These are phyloP conservation scores for Hymenochirus boettgeri DNA, from an alignment of 2,113 vertebrate genomes.

Conservation along the genomic window DNA sequence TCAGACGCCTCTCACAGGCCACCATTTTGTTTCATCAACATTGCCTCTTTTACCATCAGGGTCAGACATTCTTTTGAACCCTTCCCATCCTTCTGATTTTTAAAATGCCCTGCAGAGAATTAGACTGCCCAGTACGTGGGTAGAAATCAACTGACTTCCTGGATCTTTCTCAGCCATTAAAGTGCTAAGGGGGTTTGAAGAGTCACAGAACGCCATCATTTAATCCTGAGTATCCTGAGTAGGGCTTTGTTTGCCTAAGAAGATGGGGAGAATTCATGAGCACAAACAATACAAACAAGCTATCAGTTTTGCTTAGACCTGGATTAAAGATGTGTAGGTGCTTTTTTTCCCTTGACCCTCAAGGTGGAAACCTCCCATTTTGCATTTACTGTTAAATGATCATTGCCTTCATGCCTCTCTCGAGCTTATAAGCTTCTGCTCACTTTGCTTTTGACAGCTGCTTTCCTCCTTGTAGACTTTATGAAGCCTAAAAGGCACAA, in stretches of 20 bases:
- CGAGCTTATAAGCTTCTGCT: background rate
- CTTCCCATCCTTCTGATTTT: conserved; percentile 12
- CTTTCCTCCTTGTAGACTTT: background rate
- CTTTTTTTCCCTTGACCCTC: background rate
- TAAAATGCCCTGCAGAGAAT: conserved; percentile 29
- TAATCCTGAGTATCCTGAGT: too few species aligned
- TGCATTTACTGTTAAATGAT: background rate
- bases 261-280: background rate
- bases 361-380: background rate
- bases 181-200: background rate
- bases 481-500: background rate
- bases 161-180: conserved; percentile 2
- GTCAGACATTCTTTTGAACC: conserved; percentile 1
- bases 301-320: background rate
- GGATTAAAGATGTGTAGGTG: background rate
- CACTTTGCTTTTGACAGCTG: background rate
- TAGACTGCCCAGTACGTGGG: conserved; percentile 35
- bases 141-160: conserved; percentile 7
- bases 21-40: conserved; percentile 27
- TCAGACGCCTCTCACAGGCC: conserved; percentile 26
- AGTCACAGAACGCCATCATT: background rate
- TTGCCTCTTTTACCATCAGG: conserved; percentile 10
- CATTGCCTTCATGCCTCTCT: background rate
- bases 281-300: background rate
- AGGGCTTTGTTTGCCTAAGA: background rate